Base-by-base conservation (phyloP, 1,140 invertebrate genomes). In the Liolophura sinensis region DNA sequence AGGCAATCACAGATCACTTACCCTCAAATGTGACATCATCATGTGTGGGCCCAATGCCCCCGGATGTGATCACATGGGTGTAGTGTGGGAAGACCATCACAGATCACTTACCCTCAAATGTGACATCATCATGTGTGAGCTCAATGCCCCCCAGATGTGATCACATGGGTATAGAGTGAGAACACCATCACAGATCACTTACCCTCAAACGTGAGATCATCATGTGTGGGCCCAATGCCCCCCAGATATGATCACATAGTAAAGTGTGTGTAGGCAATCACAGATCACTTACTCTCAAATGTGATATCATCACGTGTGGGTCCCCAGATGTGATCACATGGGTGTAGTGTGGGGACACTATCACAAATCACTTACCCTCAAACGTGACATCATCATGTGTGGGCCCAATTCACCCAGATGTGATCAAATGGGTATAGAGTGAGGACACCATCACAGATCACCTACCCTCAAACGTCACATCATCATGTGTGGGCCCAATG, bases 331-430 rank as follows among this genome's bases (percentile, higher is more conserved):
- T 40, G 31, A 40, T 40, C 31, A 40, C 31, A 40, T 40, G 31
- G 56, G 31, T 40, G 31, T 40, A 40, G 31, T 40, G 31, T 40
- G 3, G 31, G 31, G 31, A 40, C 3, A 40, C 3, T 9, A 40
- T 40, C 31, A 40, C 20, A 14, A 24, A 47, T 15, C 20, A 54
- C 54, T 27, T 68, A 80, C 79, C 92, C 87, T 90, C 89, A 84
- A 91, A 93, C 22, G 92, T 94, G 65, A 92, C 84, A 84, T 94
- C 93, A 84, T 94, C 92, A 81, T 94, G 92, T 50, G 93, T 94
- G 7, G 92, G 92, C 27, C 92, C 93, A 73, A 94, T 89, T 47
- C 92, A 92, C 92, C 92, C 4, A 90, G 88, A 1, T 92, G 93
- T 52, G 93, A 87, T 47, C 94, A 92, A 85, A 90, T 84, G 56